phyloP scores from a whole-genome alignment of 2,113 vertebrate genomes.

The Dromaius novaehollandiae region DNA sequence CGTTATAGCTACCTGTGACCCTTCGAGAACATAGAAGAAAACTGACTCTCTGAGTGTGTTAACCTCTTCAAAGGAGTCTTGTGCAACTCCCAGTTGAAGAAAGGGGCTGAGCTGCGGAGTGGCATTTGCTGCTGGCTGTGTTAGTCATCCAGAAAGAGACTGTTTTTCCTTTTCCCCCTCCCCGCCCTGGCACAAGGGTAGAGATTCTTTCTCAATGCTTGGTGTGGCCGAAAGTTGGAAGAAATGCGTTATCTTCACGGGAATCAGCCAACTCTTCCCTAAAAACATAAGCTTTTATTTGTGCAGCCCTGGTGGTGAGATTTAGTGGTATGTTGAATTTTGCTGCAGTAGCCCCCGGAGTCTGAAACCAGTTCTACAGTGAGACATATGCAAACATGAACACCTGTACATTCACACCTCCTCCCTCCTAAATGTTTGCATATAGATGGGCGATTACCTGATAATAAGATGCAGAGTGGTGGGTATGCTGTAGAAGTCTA shows the following conservation, averaged over 20 bases:
- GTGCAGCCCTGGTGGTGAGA: background rate
- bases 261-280: background rate
- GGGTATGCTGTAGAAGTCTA: background rate
- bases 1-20: background rate
- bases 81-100: background rate
- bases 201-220: background rate
- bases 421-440: accelerated
- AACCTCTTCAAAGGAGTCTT: slow-evolving; percentile 25
- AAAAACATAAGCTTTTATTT: background rate
- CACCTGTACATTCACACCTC: background rate
- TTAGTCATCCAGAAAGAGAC: slow-evolving; percentile 60
- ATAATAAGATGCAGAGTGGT: accelerated
- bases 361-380: background rate
- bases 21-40: background rate
- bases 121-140: background rate
- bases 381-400: background rate
- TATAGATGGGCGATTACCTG: background rate
- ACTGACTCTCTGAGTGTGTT: background rate
- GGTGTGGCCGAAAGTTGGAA: background rate
- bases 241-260: background rate
- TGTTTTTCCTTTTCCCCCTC: slow-evolving; percentile 38
- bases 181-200: background rate
- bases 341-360: background rate
- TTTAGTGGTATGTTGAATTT: background rate
- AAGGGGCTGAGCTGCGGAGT: background rate